Evolutionary conservation across 2,113 vertebrate species (phyloP).

Genomic region (Synchiropus splendidus): DNA sequence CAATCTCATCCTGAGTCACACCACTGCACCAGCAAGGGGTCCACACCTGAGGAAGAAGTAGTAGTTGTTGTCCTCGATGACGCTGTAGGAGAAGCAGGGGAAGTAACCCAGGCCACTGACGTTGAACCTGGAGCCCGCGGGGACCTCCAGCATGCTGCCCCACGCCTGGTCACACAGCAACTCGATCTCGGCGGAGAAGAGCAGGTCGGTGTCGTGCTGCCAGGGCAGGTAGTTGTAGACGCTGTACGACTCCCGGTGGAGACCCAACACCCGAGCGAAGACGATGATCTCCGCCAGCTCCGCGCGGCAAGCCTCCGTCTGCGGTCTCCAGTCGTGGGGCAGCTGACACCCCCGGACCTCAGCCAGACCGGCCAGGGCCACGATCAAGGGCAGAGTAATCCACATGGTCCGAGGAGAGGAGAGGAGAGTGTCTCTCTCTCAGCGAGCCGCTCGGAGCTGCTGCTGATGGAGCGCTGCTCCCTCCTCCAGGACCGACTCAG

Average conservation of each 20-base stretch:
- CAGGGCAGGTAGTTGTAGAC: conserved; percentile 73
- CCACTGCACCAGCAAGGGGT: too few relatives aligned
- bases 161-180: conserved; percentile 76
- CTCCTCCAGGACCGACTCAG: conserved; percentile 18
- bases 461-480: conserved; percentile 17
- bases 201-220: conserved; percentile 67
- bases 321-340: conserved; percentile 75
- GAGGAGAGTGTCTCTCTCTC: conserved; percentile 1
- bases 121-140: conserved; percentile 74
- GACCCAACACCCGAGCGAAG: conserved; percentile 69
- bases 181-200: conserved; percentile 76
- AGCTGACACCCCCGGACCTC: conserved; percentile 64
- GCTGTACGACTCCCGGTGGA: conserved; percentile 71
- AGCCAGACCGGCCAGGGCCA: conserved; percentile 23
- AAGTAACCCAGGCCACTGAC: conserved; percentile 76
- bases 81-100: conserved; percentile 74
- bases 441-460: conserved; percentile 9
- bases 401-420: conserved; percentile 46
- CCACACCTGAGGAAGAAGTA: conserved; percentile 78
- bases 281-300: conserved; percentile 77
- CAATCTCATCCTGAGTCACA: too few relatives aligned
- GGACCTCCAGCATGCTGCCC: conserved; percentile 79
- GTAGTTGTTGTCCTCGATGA: conserved; percentile 72
- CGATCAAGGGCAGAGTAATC: conserved; percentile 40
- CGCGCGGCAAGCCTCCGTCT: conserved; percentile 75